Evolutionary conservation across 2,888 invertebrate species (phyloP).

Genomic region (Phaedon cochleariae): DNA sequence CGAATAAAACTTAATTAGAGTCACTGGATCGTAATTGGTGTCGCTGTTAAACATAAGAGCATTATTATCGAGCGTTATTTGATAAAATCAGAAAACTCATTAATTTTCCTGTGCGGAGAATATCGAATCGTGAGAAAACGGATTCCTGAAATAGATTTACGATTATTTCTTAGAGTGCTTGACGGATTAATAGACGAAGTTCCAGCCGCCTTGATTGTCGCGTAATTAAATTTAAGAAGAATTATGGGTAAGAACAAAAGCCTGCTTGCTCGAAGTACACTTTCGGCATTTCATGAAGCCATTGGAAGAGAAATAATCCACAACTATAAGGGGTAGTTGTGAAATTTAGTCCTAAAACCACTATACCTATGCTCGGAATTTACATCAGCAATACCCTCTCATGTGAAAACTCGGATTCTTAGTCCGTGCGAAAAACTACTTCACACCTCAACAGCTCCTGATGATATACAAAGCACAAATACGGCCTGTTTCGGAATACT

Average conservation of each 20-base stretch:
- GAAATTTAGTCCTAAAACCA: too few species aligned
- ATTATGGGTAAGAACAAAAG: background rate
- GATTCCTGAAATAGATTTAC: conserved; percentile 23
- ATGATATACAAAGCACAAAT: too few species aligned
- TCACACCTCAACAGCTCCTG: too few species aligned
- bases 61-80: conserved; percentile 25
- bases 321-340: too few species aligned
- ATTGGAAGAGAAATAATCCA: background rate
- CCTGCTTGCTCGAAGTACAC: background rate
- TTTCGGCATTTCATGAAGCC: background rate
- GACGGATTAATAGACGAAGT: conserved; percentile 30
- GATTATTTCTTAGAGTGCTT: conserved; percentile 29
- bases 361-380: too few species aligned
- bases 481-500: too few species aligned
- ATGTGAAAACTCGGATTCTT: too few species aligned
- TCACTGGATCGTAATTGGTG: conserved; percentile 27
- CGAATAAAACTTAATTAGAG: conserved; percentile 29
- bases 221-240: conserved; percentile 23
- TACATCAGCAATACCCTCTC: too few species aligned
- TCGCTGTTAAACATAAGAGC: conserved; percentile 16
- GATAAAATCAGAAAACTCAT: conserved; percentile 32
- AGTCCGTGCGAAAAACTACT: too few species aligned
- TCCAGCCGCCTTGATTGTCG: conserved; percentile 16
- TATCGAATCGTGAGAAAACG: conserved; percentile 15
- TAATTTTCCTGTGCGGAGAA: conserved; percentile 13